These are phyloP conservation scores for Oscheius sp. DNA, from an alignment of 2,888 invertebrate species.

Conservation along the genomic window DNA sequence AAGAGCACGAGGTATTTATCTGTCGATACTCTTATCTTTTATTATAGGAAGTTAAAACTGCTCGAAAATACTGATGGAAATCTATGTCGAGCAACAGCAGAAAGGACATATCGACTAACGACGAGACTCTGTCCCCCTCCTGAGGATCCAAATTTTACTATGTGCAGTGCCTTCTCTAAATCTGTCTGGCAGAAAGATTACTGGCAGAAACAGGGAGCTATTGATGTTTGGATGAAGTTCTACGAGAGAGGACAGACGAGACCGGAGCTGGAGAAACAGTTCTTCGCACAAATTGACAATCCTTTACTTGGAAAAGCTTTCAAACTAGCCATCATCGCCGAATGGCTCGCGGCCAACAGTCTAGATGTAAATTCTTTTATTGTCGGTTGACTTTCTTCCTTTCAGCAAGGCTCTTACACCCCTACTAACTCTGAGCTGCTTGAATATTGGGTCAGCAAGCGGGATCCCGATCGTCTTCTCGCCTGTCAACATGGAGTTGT, in stretches of 20 bases:
- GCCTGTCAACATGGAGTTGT: constrained; percentile 69
- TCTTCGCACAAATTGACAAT: constrained; percentile 69
- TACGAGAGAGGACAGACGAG: constrained; percentile 63
- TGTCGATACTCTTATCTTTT: not conserved
- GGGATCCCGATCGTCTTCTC: constrained; percentile 67
- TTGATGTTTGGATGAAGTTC: constrained; percentile 70
- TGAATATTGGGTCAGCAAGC: constrained; percentile 69
- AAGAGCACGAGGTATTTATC: constrained; percentile 42
- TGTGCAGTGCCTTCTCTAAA: constrained; percentile 69
- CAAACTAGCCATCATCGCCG: constrained; percentile 69
- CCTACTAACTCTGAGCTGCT: constrained; percentile 69
- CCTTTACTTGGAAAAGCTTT: constrained; percentile 68
- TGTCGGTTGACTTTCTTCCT: not conserved
- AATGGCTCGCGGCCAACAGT: constrained; percentile 69
- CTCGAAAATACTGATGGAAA: constrained; percentile 69
- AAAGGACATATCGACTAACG: constrained; percentile 64
- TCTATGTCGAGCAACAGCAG: constrained; percentile 65
- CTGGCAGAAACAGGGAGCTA: constrained; percentile 69
- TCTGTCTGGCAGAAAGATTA: constrained; percentile 70
- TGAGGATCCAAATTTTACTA: constrained; percentile 68
- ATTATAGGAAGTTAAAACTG: constrained; percentile 61
- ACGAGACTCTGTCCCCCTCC: constrained; percentile 66
- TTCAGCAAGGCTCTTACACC: constrained; percentile 68
- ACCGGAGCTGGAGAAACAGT: constrained; percentile 66
- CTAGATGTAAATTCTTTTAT: constrained; percentile 52